Conservation (phyloP, 2,797 vertebrate genomes). For the Sylvilagus floridanus region DNA sequence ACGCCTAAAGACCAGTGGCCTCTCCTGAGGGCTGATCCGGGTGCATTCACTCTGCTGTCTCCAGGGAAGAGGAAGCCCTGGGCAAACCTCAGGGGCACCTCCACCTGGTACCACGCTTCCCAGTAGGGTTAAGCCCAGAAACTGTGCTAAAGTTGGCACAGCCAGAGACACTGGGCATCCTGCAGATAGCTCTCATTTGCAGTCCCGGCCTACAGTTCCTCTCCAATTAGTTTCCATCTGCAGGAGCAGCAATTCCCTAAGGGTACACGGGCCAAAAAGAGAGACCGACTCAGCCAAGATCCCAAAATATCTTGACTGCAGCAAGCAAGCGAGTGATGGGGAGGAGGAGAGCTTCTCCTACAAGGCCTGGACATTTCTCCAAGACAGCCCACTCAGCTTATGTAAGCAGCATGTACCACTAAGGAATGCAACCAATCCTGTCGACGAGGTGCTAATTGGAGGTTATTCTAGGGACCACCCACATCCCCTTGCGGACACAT, state of each 20-base stretch:
- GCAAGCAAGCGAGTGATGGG: conserved; percentile 51
- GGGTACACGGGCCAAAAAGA: conserved; percentile 57
- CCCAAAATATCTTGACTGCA: conserved; percentile 70
- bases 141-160: not conserved
- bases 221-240: conserved; percentile 66
- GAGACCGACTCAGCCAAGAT: conserved; percentile 67
- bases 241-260: conserved; percentile 49
- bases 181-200: not conserved
- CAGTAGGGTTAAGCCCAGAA: conserved; percentile 49
- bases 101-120: not conserved
- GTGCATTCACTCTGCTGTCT: not conserved
- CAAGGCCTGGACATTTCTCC: conserved; percentile 38
- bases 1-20: fast-evolving
- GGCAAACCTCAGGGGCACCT: conserved; percentile 15
- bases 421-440: not conserved
- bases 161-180: not conserved
- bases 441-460: conserved; percentile 33
- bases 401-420: not conserved
- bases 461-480: conserved; percentile 18
- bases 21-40: no score
- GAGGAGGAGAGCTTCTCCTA: conserved; percentile 18
- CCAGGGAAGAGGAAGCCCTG: not conserved
- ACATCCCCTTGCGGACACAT: not conserved
- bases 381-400: conserved; percentile 58
- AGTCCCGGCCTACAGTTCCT: not conserved